Evolutionary conservation across 2,113 vertebrate genomes (phyloP), one percentile per base, ranked within the genome.

Genomic region (Helogale parvula): DNA sequence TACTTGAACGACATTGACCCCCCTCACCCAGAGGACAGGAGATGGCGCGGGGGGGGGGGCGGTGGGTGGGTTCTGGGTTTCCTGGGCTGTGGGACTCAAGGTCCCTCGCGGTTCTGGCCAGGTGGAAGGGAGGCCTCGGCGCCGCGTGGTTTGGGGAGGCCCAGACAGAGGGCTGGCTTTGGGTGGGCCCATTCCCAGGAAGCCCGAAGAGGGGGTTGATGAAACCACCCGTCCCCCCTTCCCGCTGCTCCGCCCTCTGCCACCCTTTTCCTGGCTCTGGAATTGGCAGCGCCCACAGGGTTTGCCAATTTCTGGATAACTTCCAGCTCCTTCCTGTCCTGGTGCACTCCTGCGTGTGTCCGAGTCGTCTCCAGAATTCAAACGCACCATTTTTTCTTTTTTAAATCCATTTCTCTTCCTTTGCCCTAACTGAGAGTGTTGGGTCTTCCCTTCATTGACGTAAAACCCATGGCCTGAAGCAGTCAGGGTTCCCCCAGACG

Each of bases 1-100:
- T 99, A 98, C 98, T 99, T 98, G 98, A 98, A 98, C 97, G 98
- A 98, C 98, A 98, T 98, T 98, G 98, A 99, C 98, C 98, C 93
- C 93, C 81, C 41, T 93, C 4, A 33, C 98, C 98, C 94, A 96
- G 1, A 82, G 66, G 80, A 81, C 91, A 94, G 84, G 79, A 89
- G 79, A 72, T 94, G 93, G 79, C 21, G 6, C 1, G 10, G 21
- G 86, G 50, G 38, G 10, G 21, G 86, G 50, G 38, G 72, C 2
- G 15, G 47, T 71, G 29, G 29, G 23, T 45, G 89, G 35, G 74
- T 50, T 80, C 54, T 33, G 23, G 38, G 95, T 79, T 35, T 83
- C 69, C 66, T 13, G 3, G 45, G 80, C 19, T 0, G 6, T 89
- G 79, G 93, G 47, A 45, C 65, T 85, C n/a, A 25, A 96, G 94